A percentile compares a stretch with the other conserved stretches of the same genome.
Evolutionary conservation across 2,113 vertebrate genomes (phyloP).

Genomic region (Nanorana parkeri): DNA sequence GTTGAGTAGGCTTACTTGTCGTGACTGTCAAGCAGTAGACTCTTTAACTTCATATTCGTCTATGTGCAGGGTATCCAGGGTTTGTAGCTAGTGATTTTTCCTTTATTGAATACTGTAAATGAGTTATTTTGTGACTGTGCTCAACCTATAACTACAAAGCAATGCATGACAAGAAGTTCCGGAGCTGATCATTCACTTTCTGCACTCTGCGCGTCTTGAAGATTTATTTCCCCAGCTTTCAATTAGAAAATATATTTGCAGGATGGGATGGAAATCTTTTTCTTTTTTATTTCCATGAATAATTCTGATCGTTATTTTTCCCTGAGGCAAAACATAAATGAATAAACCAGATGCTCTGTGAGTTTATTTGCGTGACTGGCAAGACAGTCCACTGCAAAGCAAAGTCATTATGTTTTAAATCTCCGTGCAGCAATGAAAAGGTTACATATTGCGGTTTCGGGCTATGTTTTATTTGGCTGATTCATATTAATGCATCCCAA

Average conservation of each 20-base stretch:
- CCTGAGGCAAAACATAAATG: slow-evolving; percentile 17
- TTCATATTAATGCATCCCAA: slow-evolving; percentile 5
- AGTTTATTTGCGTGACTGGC: slow-evolving; percentile 4
- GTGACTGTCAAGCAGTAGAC: no score
- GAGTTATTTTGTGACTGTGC: not conserved
- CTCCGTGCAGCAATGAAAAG: slow-evolving; percentile 20
- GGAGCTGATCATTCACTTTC: not conserved
- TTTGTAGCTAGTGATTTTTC: no score
- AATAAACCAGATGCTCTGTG: slow-evolving; percentile 22
- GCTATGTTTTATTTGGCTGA: not conserved
- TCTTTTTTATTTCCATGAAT: slow-evolving; percentile 32
- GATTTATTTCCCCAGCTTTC: slow-evolving; percentile 20
- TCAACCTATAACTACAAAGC: not conserved
- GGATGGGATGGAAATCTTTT: not conserved
- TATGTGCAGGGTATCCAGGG: no score
- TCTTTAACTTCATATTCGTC: no score
- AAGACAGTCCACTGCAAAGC: slow-evolving; percentile 9
- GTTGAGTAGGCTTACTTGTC: no score
- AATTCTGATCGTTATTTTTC: slow-evolving; percentile 24
- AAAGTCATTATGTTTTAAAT: slow-evolving; percentile 27
- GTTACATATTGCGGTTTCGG: slow-evolving; percentile 16
- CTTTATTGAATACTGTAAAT: no score
- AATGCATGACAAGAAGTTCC: not conserved
- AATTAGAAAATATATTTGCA: slow-evolving; percentile 5
- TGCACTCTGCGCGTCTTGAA: not conserved